phyloP scores from a whole-genome alignment of 2,888 invertebrate genomes.

The Chamaedrilus cognettii region DNA sequence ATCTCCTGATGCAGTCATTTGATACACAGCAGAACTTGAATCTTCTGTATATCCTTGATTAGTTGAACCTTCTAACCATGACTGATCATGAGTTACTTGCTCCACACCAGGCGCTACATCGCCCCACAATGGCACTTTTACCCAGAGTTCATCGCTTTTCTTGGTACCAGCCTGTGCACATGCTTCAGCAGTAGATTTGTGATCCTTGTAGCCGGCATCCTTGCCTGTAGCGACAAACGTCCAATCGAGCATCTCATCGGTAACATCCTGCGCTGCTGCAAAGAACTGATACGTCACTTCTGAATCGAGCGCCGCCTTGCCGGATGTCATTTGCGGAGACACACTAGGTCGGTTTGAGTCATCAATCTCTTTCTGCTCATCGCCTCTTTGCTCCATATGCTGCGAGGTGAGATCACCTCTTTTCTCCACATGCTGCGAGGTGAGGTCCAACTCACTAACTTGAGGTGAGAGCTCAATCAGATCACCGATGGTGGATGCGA shows the following conservation, averaged over 20 bases:
- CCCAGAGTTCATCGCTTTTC: not conserved
- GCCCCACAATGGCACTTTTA: too few species aligned
- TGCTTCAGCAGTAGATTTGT: too few species aligned
- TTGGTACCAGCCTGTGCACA: too few species aligned
- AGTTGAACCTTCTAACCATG: too few species aligned
- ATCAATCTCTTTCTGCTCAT: too few species aligned
- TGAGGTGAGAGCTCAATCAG: not conserved
- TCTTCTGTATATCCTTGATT: too few species aligned
- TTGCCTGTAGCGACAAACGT: too few species aligned
- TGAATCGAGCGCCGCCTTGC: slow-evolving; percentile 35
- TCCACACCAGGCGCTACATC: too few species aligned
- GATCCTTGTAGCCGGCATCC: too few species aligned
- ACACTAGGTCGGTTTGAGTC: not conserved
- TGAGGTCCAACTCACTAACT: not conserved
- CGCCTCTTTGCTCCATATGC: not conserved
- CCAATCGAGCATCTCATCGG: slow-evolving; percentile 10
- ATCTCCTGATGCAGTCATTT: too few species aligned
- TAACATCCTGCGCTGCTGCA: slow-evolving; percentile 11
- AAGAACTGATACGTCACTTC: slow-evolving; percentile 28
- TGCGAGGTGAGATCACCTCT: not conserved
- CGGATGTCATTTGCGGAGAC: slow-evolving; percentile 9
- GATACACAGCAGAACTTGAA: too few species aligned
- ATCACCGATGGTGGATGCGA: not conserved
- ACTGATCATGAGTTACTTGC: too few species aligned
- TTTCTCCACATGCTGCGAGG: not conserved